Conservation (phyloP, 2,888 invertebrate genomes). For the Phorcus lineatus region DNA sequence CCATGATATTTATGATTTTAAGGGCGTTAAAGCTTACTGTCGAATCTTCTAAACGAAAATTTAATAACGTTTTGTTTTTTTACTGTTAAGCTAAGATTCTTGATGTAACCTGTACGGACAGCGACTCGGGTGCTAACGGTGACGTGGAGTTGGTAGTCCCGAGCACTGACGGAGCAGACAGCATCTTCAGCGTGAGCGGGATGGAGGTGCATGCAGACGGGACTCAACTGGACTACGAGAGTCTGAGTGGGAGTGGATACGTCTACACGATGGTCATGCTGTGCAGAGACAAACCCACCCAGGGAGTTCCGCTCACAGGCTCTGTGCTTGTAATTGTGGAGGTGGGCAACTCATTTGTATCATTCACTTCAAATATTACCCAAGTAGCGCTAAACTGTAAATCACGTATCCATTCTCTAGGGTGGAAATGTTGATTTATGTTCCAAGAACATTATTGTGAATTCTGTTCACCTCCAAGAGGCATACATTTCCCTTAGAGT, state of each 20-base stretch:
- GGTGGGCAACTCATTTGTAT: background rate
- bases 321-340: background rate
- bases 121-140: background rate
- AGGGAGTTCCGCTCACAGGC: background rate
- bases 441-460: too few relatives aligned
- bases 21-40: too few relatives aligned
- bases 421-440: too few relatives aligned
- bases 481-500: too few relatives aligned
- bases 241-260: background rate
- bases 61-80: too few relatives aligned
- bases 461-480: too few relatives aligned
- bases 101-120: background rate
- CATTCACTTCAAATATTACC: too few relatives aligned
- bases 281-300: constrained; percentile 4
- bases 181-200: background rate
- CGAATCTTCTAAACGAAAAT: too few relatives aligned
- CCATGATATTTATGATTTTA: too few relatives aligned
- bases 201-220: constrained; percentile 7
- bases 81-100: background rate
- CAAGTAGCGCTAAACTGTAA: too few relatives aligned
- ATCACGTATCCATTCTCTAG: too few relatives aligned
- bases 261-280: background rate
- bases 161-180: background rate
- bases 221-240: background rate
- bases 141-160: constrained; percentile 8